A percentile compares a stretch with the other conserved stretches of the same genome.
These are phyloP conservation scores for Lateolabrax maculatus DNA, from an alignment of 2,797 vertebrate genomes.

Conservation along the genomic window DNA sequence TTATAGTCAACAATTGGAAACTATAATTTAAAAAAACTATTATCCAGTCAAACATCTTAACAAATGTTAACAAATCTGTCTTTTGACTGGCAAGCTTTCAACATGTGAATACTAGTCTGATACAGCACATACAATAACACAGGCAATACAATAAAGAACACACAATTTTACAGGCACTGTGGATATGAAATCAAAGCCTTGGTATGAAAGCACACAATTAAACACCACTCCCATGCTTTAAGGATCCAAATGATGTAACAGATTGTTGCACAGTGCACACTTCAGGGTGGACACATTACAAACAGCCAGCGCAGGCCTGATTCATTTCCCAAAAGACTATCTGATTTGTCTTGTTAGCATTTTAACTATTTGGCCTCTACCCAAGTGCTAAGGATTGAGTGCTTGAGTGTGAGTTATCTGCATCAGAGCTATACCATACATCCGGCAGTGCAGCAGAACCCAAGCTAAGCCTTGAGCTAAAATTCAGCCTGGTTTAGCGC, in stretches of 20 bases:
- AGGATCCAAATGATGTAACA: slow-evolving; percentile 1
- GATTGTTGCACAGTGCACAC: background rate
- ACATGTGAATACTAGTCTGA: background rate
- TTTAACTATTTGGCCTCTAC: slow-evolving; percentile 11
- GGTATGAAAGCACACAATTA: background rate
- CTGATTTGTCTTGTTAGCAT: slow-evolving; percentile 22
- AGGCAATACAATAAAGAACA: background rate
- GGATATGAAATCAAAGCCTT: background rate
- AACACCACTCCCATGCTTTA: background rate
- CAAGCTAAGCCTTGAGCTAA: slow-evolving; percentile 11
- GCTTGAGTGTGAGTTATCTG: slow-evolving; percentile 21
- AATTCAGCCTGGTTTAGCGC: slow-evolving; percentile 13
- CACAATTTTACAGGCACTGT: background rate
- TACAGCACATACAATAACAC: background rate
- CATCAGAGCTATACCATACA: slow-evolving; percentile 14
- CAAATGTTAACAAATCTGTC: background rate
- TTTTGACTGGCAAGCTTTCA: background rate
- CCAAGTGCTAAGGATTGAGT: slow-evolving; percentile 15
- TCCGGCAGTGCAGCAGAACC: slow-evolving; percentile 2
- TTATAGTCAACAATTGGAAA: background rate
- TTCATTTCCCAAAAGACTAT: background rate
- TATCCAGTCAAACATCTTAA: background rate
- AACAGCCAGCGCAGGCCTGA: slow-evolving; percentile 1
- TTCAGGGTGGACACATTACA: background rate
- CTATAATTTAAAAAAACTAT: too few relatives aligned